A percentile compares a stretch with the other conserved stretches of the same genome.
These are phyloP conservation scores for Pampus argenteus DNA, from an alignment of 2,797 vertebrate species.

Conservation along the genomic window DNA sequence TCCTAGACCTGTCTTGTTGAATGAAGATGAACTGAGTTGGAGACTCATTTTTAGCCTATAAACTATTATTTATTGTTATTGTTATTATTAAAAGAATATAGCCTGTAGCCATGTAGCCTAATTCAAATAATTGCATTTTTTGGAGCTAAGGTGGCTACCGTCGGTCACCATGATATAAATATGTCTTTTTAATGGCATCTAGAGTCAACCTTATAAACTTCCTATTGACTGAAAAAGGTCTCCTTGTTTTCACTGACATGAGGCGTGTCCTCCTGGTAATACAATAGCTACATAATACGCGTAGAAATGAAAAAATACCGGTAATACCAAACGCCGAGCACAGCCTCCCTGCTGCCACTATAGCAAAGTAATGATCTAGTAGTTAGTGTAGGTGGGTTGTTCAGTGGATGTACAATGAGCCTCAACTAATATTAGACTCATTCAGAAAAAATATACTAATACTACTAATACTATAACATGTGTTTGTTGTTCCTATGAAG, in stretches of 20 bases:
- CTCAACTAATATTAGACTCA: neutral
- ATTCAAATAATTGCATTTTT: neutral
- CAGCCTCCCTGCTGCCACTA: neutral
- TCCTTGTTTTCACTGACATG: slow-evolving; percentile 19
- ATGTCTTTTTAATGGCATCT: neutral
- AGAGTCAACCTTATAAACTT: neutral
- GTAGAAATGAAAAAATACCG: neutral
- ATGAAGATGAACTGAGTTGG: neutral
- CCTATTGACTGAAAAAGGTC: neutral
- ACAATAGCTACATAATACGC: neutral
- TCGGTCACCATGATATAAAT: neutral
- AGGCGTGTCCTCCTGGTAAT: slow-evolving; percentile 17
- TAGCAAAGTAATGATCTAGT: neutral
- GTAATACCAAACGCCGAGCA: neutral
- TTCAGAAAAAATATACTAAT: too few relatives aligned
- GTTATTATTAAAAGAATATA: neutral
- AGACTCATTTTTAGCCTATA: neutral
- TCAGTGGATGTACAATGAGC: neutral
- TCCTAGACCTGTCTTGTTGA: neutral
- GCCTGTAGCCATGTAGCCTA: neutral
- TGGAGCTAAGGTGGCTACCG: neutral
- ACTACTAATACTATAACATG: too few relatives aligned
- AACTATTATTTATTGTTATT: too few relatives aligned
- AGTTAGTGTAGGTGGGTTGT: neutral
- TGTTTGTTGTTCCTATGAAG: neutral